Evolutionary conservation across 2,797 vertebrate genomes (phyloP), one percentile per base, ranked within the genome.

Genomic region (Rhodeus uyekii): DNA sequence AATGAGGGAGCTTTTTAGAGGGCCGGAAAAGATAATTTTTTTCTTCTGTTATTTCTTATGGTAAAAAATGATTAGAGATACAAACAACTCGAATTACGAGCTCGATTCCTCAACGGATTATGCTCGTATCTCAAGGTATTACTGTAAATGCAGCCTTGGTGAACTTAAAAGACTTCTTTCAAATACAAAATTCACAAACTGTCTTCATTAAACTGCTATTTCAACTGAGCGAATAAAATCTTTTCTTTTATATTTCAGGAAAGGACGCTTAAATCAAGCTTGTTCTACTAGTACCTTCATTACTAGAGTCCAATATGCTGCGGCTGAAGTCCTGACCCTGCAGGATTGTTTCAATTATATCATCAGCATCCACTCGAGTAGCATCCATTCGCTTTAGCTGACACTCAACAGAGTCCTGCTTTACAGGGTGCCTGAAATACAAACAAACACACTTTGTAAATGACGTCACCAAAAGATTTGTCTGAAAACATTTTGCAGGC

Each of bases 321-420:
- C 88, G 92, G 88, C 95, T 98, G 92, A 99, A 99, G 90, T 99
- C 98, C 87, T 99, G 98, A 90, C 96, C 96, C 89, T 98, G 96
- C 18, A 99, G 90, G 92, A 99, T 98, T 90, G 96, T 98, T 90
- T 99, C 97, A 58, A 99, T 96, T 80, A 99, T 90, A 87, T 98
- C 98, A 84, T 98, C 97, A 42, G 98, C 98, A 65, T 99, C 95
- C 86, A 99, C 96, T 90, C 98, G 95, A 67, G 98, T 99, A 83
- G 96, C 97, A 83, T 98, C 95, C 0, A 99, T 96, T 76, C 98
- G 94, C 87, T 96, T 98, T 83, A 98, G 89, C 91, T 98, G 97
- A 74, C 94, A 97, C 87, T 99, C 97, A 86, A 99, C 90, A 0
- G 97, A 99, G 89, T 97, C 96, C 90, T 99, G 97, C 88, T 98